Conservation (phyloP, 1,140 invertebrate genomes). For the Conus ventricosus region DNA sequence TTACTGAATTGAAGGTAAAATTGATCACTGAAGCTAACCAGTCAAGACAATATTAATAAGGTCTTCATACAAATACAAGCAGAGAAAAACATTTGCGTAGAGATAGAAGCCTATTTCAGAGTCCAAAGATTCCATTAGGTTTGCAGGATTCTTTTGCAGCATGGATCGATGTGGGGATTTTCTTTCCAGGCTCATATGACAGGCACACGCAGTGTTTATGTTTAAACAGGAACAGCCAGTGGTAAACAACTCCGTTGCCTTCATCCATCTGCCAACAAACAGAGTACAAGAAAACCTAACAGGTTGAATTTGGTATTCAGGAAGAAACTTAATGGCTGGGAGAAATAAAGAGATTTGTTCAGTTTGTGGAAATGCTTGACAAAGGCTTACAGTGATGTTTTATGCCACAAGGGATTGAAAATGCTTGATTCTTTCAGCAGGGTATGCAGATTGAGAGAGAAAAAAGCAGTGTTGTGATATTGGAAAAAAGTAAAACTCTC, state of each 20-base stretch:
- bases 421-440: not conserved
- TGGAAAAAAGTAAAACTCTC: not conserved
- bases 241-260: not conserved
- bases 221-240: not conserved
- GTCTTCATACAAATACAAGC: not conserved
- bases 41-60: not conserved
- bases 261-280: not conserved
- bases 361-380: not conserved
- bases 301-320: not conserved
- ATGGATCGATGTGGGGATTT: not conserved
- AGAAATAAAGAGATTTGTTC: not conserved
- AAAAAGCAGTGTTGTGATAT: not conserved
- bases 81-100: not conserved
- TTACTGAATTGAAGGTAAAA: no score
- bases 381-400: not conserved
- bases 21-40: not conserved
- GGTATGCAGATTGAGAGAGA: not conserved
- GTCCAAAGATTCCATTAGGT: not conserved
- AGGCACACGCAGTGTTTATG: not conserved
- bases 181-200: not conserved
- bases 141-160: not conserved
- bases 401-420: not conserved
- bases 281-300: not conserved
- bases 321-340: not conserved
- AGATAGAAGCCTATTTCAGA: not conserved